phyloP scores from a whole-genome alignment of 37 sponge, comb jelly and placozoan genomes.

The Ephydatia muelleri region DNA sequence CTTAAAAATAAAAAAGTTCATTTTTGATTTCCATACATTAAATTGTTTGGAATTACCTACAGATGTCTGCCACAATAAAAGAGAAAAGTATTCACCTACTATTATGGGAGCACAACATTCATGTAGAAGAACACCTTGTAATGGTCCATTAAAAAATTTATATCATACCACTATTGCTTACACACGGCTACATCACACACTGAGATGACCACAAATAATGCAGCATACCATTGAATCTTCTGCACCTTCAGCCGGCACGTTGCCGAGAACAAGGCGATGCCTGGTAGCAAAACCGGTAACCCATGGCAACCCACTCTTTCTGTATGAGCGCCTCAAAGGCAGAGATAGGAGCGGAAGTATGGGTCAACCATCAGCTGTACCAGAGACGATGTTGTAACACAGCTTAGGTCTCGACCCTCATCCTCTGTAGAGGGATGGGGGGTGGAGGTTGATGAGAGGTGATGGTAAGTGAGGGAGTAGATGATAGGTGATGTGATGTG shows the following conservation, averaged over 20 bases:
- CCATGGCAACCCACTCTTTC: conserved; percentile 95
- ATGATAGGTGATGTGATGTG: too few relatives aligned
- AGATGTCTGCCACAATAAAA: too few relatives aligned
- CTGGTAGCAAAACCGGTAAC: conserved; percentile 83
- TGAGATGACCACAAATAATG: not conserved
- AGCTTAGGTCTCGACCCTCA: conserved; percentile 79
- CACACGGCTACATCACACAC: too few relatives aligned
- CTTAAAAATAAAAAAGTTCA: too few relatives aligned
- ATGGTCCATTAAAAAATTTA: too few relatives aligned
- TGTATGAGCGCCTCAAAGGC: conserved; percentile 93
- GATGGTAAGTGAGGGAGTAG: too few relatives aligned
- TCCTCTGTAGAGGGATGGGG: conserved; percentile 39
- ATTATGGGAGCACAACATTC: too few relatives aligned
- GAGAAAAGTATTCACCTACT: too few relatives aligned
- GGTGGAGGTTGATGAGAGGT: not conserved
- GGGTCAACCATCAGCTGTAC: conserved; percentile 88
- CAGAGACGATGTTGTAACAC: conserved; percentile 83
- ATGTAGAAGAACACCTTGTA: too few relatives aligned
- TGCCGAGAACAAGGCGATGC: conserved; percentile 23
- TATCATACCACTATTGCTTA: too few relatives aligned
- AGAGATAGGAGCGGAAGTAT: conserved; percentile 75
- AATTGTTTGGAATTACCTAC: too few relatives aligned
- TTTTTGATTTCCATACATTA: too few relatives aligned
- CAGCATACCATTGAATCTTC: not conserved
- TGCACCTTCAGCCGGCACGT: not conserved